Base-by-base conservation (phyloP, 2,797 vertebrate species). In the Halcyon leucocephala region DNA sequence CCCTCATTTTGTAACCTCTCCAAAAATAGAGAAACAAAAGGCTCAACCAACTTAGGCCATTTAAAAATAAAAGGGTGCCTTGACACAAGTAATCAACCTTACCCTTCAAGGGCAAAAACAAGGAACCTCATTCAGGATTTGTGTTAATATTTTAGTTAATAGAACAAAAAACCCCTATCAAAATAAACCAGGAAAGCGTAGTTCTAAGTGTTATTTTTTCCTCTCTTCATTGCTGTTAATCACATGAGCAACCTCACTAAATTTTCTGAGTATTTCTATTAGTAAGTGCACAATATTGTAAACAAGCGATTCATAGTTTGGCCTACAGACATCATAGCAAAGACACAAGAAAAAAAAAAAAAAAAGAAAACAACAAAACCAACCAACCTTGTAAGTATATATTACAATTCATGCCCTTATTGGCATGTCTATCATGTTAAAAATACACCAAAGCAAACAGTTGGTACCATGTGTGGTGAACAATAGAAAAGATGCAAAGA, bases 21-120 rank as follows among this genome's bases (percentile, higher is more conserved):
- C 92, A 94, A 95, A 93, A 82, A 86, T 2, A 94, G 61, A 70
- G 48, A 52, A 74, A 82, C 12, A 79, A 82, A 86, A 33, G 22
- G 8, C 35, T 87, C 66, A 46, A 69, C 52, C 20, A 82, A 41
- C 49, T n/a, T 31, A 2, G 51, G 18, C 4, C 20, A 28, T 61
- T 42, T 7, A 6, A 42, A 46, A 72, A 29, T 37, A 60, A 78
- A n/a, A 65, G 1, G 2, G 18, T 55, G 6, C 4, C 0, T 29
- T 74, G 11, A 14, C 39, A 90, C 37, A 71, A 79, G 44, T 35
- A 91, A 42, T 46, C 26, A 80, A 17, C 6, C 7, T 90, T 25
- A 51, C 10, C 29, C 18, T 79, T 82, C 28, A 83, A 70, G 18
- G 26, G 33, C 70, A 51, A 87, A 93, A 95, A 73, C 35, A 92